Evolutionary conservation across 2,797 vertebrate genomes (phyloP).

Genomic region (Fringilla coelebs): DNA sequence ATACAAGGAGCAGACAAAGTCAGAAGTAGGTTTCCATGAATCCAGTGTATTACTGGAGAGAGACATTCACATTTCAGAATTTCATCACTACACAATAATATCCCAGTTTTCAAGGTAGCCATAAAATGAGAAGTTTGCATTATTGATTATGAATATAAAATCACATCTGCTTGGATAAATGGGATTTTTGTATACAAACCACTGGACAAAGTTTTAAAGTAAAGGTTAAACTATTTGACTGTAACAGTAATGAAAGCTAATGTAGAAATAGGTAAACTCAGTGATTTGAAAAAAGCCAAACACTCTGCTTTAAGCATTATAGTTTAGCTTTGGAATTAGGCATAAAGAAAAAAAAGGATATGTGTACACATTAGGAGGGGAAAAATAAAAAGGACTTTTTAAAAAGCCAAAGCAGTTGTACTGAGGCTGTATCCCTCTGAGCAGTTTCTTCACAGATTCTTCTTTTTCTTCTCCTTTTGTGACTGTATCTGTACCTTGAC

Average conservation of each 20-base stretch:
- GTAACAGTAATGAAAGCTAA: neutral
- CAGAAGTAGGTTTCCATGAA: neutral
- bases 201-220: neutral
- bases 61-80: neutral
- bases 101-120: neutral
- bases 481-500: neutral
- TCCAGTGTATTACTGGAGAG: neutral
- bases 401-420: neutral
- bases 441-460: neutral
- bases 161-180: neutral
- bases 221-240: neutral
- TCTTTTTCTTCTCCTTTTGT: neutral
- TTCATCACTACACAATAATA: neutral
- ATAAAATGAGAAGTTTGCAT: neutral
- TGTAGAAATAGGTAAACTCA: neutral
- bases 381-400: neutral
- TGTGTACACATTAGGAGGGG: accelerated
- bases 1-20: neutral
- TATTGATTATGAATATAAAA: neutral
- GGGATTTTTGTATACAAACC: neutral
- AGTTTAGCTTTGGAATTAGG: neutral
- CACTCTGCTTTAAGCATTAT: neutral
- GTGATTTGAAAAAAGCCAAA: neutral
- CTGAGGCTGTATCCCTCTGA: neutral
- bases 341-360: neutral